phyloP scores from a whole-genome alignment of 2,888 invertebrate species.

The Hartigia nigra region DNA sequence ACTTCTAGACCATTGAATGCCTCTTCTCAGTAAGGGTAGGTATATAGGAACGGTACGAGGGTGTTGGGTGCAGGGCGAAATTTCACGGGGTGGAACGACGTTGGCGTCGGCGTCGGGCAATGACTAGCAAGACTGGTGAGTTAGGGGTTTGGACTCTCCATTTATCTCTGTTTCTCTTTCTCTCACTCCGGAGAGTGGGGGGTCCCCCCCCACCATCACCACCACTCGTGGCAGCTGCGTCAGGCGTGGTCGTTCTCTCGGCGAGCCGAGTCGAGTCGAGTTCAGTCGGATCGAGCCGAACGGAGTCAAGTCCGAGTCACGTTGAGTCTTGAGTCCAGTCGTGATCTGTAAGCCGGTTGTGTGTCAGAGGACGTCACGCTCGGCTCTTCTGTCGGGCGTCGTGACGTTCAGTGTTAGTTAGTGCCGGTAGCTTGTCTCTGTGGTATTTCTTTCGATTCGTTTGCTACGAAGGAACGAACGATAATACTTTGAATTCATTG shows the following conservation, averaged over 20 bases:
- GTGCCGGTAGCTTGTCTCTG: neutral
- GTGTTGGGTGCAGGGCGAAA: neutral
- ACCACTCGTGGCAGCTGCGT: slow-evolving; percentile 50
- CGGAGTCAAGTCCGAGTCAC: no score
- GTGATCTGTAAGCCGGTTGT: no score
- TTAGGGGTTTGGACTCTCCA: slow-evolving; percentile 1
- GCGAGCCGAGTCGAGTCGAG: slow-evolving; percentile 4
- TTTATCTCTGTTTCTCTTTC: no score
- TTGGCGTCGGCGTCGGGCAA: slow-evolving; percentile 1
- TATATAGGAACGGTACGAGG: no score
- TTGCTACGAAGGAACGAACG: no score
- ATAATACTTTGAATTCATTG: no score
- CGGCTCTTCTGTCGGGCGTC: neutral
- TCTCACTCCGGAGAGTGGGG: no score
- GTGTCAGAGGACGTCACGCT: no score
- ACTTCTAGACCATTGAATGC: no score
- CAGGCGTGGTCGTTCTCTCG: slow-evolving; percentile 58
- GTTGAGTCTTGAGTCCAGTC: no score
- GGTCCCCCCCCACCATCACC: neutral
- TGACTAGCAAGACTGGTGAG: neutral
- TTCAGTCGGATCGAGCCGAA: neutral
- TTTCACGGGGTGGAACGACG: neutral
- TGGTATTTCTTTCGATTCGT: no score
- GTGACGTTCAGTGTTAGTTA: neutral
- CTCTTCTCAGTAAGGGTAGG: no score